Conservation (phyloP, 2,113 vertebrate species). For the Thomomys bottae region DNA sequence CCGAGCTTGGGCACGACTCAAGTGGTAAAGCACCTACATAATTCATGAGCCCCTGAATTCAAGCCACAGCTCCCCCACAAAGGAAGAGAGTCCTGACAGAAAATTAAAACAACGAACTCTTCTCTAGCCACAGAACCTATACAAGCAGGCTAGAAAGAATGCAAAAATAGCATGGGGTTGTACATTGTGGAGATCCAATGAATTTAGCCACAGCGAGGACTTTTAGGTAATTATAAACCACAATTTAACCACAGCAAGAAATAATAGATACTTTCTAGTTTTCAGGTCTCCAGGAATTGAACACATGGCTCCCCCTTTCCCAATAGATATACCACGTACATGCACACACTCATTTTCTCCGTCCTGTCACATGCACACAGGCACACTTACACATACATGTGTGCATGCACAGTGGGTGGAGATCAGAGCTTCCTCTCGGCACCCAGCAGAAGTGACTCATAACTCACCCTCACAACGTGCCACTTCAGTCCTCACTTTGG, state of each 20-base stretch:
- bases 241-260: too few species aligned
- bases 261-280: background rate
- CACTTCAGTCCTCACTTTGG: background rate
- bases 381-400: too few species aligned
- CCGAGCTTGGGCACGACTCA: too few species aligned
- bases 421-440: background rate
- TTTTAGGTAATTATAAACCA: background rate
- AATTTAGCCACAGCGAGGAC: too few species aligned
- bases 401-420: too few species aligned
- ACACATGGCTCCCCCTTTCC: too few species aligned
- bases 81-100: background rate
- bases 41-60: too few species aligned
- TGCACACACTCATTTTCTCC: too few species aligned
- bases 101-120: background rate
- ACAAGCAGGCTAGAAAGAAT: constrained; percentile 59
- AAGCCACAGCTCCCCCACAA: too few species aligned
- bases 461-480: background rate
- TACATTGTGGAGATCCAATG: fast-evolving
- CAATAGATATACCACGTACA: fast-evolving
- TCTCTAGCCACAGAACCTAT: constrained; percentile 72
- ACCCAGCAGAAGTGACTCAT: fast-evolving
- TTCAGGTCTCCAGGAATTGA: background rate
- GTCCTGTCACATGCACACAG: background rate
- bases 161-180: background rate
- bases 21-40: too few species aligned